Evolutionary conservation across 2,797 vertebrate species (phyloP).

Genomic region (Zenarchopterus dispar): DNA sequence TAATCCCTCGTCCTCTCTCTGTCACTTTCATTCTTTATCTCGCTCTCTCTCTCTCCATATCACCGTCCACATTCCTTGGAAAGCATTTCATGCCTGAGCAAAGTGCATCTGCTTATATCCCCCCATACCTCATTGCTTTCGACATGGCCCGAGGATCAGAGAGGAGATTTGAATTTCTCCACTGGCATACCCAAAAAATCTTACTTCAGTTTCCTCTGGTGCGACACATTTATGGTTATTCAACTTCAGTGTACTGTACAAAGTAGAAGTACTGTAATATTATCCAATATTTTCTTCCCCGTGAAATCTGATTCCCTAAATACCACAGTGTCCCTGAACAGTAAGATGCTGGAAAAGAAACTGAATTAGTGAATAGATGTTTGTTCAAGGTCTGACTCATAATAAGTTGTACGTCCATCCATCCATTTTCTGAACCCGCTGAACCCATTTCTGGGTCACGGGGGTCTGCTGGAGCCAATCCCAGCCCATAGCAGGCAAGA

Average conservation of each 20-base stretch:
- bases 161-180: conserved; percentile 13
- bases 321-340: too few species aligned
- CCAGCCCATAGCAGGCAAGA: too few species aligned
- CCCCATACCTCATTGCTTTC: conserved; percentile 40
- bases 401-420: too few species aligned
- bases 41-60: conserved; percentile 37
- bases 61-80: conserved; percentile 50
- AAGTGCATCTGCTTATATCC: conserved; percentile 54
- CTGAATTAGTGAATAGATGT: too few species aligned
- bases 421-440: too few species aligned
- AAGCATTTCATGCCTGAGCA: conserved; percentile 63
- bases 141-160: conserved; percentile 31
- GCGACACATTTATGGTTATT: conserved; percentile 15
- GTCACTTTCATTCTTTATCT: conserved; percentile 54
- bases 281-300: conserved; percentile 10
- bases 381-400: too few species aligned
- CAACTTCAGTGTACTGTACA: background rate
- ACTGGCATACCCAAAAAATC: conserved; percentile 4
- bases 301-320: too few species aligned
- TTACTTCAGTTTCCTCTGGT: conserved; percentile 19
- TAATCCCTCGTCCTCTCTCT: conserved; percentile 45
- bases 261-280: background rate
- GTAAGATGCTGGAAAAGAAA: too few species aligned
- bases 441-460: too few species aligned
- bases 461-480: too few species aligned